Evolutionary conservation across 2,797 vertebrate genomes (phyloP).

Genomic region (Myripristis murdjan): DNA sequence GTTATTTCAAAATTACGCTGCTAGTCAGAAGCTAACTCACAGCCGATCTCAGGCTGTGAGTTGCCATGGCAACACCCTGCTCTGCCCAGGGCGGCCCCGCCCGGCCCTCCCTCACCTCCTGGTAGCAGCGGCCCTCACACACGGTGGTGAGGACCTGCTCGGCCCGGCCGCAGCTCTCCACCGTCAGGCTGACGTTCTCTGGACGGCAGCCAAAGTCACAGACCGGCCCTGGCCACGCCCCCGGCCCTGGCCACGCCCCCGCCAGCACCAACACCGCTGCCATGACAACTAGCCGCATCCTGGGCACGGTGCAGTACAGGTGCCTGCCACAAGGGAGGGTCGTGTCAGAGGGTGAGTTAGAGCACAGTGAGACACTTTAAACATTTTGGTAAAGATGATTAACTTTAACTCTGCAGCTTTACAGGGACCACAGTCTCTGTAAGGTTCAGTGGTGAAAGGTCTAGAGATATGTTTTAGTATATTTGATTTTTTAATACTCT

Average conservation of each 20-base stretch:
- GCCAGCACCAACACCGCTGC: conserved; percentile 84
- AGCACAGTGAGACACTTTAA: background rate
- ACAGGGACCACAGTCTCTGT: background rate
- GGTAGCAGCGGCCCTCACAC: conserved; percentile 91
- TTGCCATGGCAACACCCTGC: background rate
- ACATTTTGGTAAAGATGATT: background rate
- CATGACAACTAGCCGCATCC: conserved; percentile 86
- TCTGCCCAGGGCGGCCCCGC: background rate
- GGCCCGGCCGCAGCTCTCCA: conserved; percentile 89
- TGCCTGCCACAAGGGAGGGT: conserved; percentile 49
- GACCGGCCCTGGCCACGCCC: too few species aligned
- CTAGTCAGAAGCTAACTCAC: too few species aligned
- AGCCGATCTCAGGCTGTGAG: too few species aligned
- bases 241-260: conserved; percentile 82
- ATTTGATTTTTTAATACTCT: too few species aligned
- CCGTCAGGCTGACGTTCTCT: conserved; percentile 85
- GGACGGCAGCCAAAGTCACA: conserved; percentile 85
- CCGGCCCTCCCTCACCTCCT: conserved; percentile 79
- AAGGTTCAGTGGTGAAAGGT: too few species aligned
- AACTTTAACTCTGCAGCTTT: background rate
- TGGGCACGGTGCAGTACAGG: conserved; percentile 61
- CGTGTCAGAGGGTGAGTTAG: background rate
- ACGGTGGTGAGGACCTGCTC: conserved; percentile 87
- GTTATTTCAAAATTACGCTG: too few species aligned
- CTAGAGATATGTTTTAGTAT: too few species aligned